Percentiles rank a stretch among this genome's conserved stretches.
These are phyloP conservation scores for Anas flavirostris DNA, from an alignment of 2,797 vertebrate genomes.

Conservation along the genomic window DNA sequence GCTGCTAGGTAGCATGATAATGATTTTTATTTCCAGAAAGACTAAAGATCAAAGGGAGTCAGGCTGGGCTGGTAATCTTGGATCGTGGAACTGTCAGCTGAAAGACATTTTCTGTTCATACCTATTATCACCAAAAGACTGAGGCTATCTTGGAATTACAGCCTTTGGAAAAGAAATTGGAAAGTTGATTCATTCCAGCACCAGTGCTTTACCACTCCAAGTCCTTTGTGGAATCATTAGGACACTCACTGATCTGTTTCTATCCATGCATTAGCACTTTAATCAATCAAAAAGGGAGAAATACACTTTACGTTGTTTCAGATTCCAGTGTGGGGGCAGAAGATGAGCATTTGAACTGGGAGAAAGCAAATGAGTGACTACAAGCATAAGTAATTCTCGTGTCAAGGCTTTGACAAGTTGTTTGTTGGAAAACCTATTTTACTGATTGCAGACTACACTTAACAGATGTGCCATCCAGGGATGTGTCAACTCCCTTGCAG, in stretches of 20 bases:
- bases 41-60: constrained; percentile 8
- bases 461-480: constrained; percentile 54
- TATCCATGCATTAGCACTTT: neutral
- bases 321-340: neutral
- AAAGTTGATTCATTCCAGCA: neutral
- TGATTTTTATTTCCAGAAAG: constrained; percentile 34
- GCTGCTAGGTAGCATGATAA: neutral
- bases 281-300: neutral
- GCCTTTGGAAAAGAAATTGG: neutral
- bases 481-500: constrained; percentile 48
- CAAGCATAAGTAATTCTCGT: constrained; percentile 56
- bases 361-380: constrained; percentile 50
- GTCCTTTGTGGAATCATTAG: neutral
- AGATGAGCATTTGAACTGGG: constrained; percentile 26
- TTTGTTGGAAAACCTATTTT: constrained; percentile 66
- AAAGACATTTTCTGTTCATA: constrained; percentile 21
- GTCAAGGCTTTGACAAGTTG: constrained; percentile 56
- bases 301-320: neutral
- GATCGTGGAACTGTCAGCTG: neutral
- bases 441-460: constrained; percentile 61
- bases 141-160: neutral
- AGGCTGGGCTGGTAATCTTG: neutral
- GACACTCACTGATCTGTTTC: neutral
- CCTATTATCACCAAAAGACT: neutral
- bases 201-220: neutral